Conservation (phyloP, 2,113 vertebrate genomes). For the Petromus typicus region DNA sequence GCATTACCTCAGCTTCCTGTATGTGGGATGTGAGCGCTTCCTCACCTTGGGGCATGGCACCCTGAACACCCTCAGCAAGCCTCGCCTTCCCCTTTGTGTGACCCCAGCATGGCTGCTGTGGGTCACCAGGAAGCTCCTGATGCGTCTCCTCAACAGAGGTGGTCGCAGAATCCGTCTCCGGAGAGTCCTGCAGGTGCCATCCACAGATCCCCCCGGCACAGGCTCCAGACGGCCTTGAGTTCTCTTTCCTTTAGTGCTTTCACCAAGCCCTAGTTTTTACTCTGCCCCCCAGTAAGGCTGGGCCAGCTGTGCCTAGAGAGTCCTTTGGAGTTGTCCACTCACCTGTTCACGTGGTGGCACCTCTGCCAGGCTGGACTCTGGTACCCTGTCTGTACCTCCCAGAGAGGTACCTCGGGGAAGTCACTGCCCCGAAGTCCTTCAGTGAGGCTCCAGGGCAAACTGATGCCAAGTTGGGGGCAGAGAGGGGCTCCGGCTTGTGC, state of each 20-base stretch:
- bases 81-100: neutral
- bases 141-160: neutral
- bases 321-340: neutral
- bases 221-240: neutral
- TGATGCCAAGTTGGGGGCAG: neutral
- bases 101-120: neutral
- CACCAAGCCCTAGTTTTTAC: neutral
- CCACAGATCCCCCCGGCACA: neutral
- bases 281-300: slow-evolving; percentile 3
- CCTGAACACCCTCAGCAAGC: neutral
- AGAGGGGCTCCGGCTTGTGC: neutral
- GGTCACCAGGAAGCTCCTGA: neutral
- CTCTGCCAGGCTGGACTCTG: neutral
- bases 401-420: neutral
- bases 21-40: neutral
- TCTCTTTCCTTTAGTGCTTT: neutral
- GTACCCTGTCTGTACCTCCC: neutral
- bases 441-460: neutral
- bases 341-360: neutral
- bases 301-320: neutral
- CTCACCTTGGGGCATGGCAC: neutral
- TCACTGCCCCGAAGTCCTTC: neutral
- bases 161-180: neutral
- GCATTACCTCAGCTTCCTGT: slow-evolving; percentile 51
- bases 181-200: neutral